phyloP scores from a whole-genome alignment of 2,797 vertebrate species.

The Pelodytes ibericus region DNA sequence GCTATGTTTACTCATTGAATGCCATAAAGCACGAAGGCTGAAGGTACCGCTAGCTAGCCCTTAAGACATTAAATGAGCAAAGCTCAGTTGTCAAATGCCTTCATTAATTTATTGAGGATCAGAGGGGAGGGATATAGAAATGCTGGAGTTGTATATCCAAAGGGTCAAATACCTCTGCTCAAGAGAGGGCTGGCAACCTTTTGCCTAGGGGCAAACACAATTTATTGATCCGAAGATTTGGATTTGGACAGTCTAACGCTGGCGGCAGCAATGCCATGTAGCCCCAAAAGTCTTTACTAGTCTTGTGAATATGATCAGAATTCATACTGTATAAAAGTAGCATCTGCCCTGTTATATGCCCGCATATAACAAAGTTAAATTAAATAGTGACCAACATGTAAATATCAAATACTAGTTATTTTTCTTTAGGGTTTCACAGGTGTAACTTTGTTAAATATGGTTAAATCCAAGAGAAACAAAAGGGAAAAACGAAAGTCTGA shows the following conservation, averaged over 20 bases:
- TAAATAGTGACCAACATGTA: conserved; percentile 9
- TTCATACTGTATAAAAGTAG: background rate
- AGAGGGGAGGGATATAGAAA: too few relatives aligned
- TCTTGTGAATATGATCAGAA: background rate
- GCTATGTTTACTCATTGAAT: too few relatives aligned
- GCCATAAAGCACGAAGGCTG: too few relatives aligned
- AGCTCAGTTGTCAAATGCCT: too few relatives aligned
- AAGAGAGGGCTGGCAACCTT: too few relatives aligned
- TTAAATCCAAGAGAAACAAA: conserved; percentile 6
- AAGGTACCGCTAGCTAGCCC: too few relatives aligned
- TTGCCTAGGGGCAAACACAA: background rate
- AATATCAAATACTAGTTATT: background rate
- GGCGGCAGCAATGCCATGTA: background rate
- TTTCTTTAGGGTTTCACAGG: conserved; percentile 5
- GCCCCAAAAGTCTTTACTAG: background rate
- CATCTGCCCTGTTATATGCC: background rate
- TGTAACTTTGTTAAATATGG: conserved; percentile 11
- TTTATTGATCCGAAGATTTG: background rate
- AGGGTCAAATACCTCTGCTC: too few relatives aligned
- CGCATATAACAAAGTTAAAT: background rate
- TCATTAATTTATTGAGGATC: too few relatives aligned
- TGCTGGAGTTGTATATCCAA: too few relatives aligned
- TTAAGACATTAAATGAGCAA: too few relatives aligned
- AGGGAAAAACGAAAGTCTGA: background rate
- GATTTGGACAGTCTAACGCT: background rate